Evolutionary conservation across 2,888 invertebrate species (phyloP).

Genomic region (Dynastes maya): DNA sequence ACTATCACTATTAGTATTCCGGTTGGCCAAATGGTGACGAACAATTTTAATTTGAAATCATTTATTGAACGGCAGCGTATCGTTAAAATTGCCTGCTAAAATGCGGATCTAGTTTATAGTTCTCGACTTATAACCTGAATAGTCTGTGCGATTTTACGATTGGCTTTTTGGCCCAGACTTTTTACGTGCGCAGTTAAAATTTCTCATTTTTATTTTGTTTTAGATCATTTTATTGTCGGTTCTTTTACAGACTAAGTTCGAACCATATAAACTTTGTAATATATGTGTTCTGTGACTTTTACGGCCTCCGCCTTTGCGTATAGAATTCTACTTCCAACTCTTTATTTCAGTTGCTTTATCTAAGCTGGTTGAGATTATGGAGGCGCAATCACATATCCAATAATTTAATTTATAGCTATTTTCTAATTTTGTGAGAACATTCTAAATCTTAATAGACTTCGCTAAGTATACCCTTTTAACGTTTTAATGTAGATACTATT

Average conservation of each 20-base stretch:
- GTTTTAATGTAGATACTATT: no score
- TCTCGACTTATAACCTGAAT: slow-evolving; percentile 65
- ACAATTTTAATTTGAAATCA: slow-evolving; percentile 28
- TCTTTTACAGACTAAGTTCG: slow-evolving; percentile 67
- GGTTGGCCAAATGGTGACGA: not conserved
- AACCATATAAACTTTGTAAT: slow-evolving; percentile 70
- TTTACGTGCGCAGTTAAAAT: slow-evolving; percentile 68
- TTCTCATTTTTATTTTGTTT: slow-evolving; percentile 69
- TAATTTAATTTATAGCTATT: no score
- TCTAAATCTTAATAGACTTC: no score
- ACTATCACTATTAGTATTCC: not conserved
- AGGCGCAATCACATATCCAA: not conserved
- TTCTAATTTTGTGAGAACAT: no score
- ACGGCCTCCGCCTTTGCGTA: slow-evolving; percentile 52
- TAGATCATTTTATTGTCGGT: slow-evolving; percentile 68
- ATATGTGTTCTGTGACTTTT: slow-evolving; percentile 69
- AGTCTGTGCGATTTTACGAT: slow-evolving; percentile 63
- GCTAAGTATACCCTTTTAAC: no score
- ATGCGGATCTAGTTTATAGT: slow-evolving; percentile 62
- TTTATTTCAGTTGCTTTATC: slow-evolving; percentile 13
- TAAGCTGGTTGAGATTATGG: slow-evolving; percentile 7
- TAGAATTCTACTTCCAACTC: slow-evolving; percentile 22
- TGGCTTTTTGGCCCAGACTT: slow-evolving; percentile 65
- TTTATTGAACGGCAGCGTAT: slow-evolving; percentile 30
- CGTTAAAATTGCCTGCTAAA: slow-evolving; percentile 52